Conservation (phyloP, 2,888 invertebrate species). For the Dicranocentrus wangi region DNA sequence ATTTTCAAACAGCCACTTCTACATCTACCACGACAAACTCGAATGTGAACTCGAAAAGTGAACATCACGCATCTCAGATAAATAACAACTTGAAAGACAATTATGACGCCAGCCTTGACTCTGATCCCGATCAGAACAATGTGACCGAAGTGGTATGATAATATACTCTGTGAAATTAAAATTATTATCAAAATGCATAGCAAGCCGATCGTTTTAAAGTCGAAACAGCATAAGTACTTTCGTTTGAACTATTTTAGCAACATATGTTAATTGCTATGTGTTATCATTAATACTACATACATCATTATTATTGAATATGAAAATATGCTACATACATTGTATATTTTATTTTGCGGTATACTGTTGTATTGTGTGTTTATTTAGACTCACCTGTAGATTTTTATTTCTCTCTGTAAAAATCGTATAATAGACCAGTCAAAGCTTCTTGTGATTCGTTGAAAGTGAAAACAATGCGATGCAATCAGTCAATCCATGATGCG, state of each 20-base stretch:
- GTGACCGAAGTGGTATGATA: slow-evolving; percentile 65
- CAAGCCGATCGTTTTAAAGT: background rate
- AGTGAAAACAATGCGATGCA: slow-evolving; percentile 39
- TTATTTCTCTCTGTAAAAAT: slow-evolving; percentile 56
- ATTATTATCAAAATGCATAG: slow-evolving; percentile 23
- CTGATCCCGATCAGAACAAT: slow-evolving; percentile 61
- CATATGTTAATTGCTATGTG: slow-evolving; percentile 9
- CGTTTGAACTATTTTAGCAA: background rate
- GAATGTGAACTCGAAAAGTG: slow-evolving; percentile 54
- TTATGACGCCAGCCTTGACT: slow-evolving; percentile 62
- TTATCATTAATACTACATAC: background rate
- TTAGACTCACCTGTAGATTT: slow-evolving; percentile 58
- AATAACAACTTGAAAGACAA: slow-evolving; percentile 57
- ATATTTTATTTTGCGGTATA: slow-evolving; percentile 43
- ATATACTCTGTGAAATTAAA: slow-evolving; percentile 43
- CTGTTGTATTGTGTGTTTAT: slow-evolving; percentile 56
- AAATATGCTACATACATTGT: background rate
- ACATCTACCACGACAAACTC: slow-evolving; percentile 36
- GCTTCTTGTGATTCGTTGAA: slow-evolving; percentile 46
- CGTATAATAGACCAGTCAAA: slow-evolving; percentile 46
- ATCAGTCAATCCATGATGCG: slow-evolving; percentile 36
- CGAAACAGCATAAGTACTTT: slow-evolving; percentile 1
- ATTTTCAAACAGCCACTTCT: slow-evolving; percentile 53
- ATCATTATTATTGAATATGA: too few relatives aligned
- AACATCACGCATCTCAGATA: slow-evolving; percentile 54